Conservation (phyloP, 1,140 invertebrate species). For the Drosophila melanogaster region DNA sequence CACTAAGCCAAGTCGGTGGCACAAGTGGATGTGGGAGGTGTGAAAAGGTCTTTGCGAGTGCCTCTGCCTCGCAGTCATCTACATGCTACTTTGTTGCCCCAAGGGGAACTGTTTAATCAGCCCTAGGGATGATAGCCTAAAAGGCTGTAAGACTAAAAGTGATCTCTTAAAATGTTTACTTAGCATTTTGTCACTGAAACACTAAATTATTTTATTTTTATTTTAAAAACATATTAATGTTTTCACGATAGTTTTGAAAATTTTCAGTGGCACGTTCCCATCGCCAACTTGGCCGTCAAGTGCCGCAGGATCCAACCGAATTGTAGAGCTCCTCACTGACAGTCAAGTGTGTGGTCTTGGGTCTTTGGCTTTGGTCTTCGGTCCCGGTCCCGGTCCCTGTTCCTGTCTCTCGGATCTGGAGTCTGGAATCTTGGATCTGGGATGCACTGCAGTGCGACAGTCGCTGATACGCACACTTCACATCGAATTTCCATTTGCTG, state of each 20-base stretch:
- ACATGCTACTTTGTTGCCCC: conserved; percentile 63
- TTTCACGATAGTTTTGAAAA: conserved; percentile 9
- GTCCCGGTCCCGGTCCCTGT: not conserved
- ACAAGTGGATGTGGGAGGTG: conserved; percentile 56
- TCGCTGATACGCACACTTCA: conserved; percentile 82
- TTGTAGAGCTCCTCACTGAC: conserved; percentile 15
- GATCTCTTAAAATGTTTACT: not conserved
- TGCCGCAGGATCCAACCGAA: conserved; percentile 31
- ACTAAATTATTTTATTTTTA: not conserved
- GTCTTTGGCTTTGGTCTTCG: conserved; percentile 10
- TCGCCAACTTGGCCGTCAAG: conserved; percentile 59
- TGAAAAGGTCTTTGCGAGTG: conserved; percentile 46
- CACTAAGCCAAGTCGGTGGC: conserved; percentile 35
- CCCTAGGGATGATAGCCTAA: conserved; percentile 45
- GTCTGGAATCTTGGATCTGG: conserved; percentile 27
- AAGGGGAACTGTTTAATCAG: conserved; percentile 20
- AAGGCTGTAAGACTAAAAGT: not conserved
- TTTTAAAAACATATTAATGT: not conserved
- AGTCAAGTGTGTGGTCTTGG: conserved; percentile 72
- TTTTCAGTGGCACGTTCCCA: conserved; percentile 36
- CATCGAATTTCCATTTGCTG: conserved; percentile 79
- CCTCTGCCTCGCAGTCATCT: conserved; percentile 39
- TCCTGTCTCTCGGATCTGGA: conserved; percentile 13
- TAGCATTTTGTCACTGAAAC: no score
- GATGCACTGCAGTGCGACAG: conserved; percentile 77